Evolutionary conservation across 2,888 invertebrate species (phyloP).

Genomic region (Sminthurinus aureus): DNA sequence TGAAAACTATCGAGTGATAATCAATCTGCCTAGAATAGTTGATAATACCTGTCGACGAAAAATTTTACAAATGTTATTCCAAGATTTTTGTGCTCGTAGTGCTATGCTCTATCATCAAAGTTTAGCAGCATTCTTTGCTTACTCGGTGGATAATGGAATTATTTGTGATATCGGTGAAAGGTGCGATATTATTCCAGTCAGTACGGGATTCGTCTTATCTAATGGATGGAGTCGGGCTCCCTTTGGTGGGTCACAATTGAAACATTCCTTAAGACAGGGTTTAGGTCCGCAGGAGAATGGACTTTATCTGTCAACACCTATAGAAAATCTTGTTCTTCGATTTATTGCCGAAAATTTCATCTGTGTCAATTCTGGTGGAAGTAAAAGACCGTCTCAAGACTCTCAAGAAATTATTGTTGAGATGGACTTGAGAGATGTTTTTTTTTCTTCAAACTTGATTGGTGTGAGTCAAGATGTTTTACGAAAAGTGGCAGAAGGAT

Average conservation of each 20-base stretch:
- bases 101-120: slow-evolving; percentile 65
- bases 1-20: slow-evolving; percentile 63
- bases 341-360: slow-evolving; percentile 60
- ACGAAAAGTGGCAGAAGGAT: slow-evolving; percentile 64
- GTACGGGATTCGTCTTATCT: slow-evolving; percentile 57
- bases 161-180: slow-evolving; percentile 70
- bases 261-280: slow-evolving; percentile 58
- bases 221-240: slow-evolving; percentile 56
- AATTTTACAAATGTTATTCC: slow-evolving; percentile 64
- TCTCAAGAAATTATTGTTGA: slow-evolving; percentile 58
- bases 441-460: slow-evolving; percentile 55
- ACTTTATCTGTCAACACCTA: slow-evolving; percentile 58
- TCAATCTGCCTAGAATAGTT: slow-evolving; percentile 65
- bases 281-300: slow-evolving; percentile 60
- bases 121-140: slow-evolving; percentile 68
- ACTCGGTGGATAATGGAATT: slow-evolving; percentile 69
- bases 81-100: slow-evolving; percentile 62
- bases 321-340: slow-evolving; percentile 59
- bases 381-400: slow-evolving; percentile 57
- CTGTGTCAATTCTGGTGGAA: slow-evolving; percentile 51
- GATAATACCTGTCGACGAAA: slow-evolving; percentile 63
- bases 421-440: slow-evolving; percentile 59
- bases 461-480: slow-evolving; percentile 59
- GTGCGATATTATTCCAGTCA: slow-evolving; percentile 59
- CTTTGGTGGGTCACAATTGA: slow-evolving; percentile 55